These are phyloP conservation scores for Agelas oroides DNA, from an alignment of 37 sponge, comb jelly and placozoan genomes.

Conservation along the genomic window DNA sequence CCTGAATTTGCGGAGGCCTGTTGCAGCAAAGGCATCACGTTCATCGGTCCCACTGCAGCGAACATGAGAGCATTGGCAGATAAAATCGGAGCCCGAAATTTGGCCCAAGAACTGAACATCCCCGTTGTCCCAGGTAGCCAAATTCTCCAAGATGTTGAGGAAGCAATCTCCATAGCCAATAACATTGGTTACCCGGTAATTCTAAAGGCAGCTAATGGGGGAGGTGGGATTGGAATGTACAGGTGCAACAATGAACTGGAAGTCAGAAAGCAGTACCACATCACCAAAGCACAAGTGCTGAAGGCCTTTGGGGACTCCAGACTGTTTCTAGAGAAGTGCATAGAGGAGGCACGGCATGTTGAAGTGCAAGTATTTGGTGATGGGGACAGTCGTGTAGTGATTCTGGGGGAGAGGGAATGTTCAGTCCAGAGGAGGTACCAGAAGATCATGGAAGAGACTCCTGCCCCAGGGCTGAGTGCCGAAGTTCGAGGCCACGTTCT, in stretches of 20 bases:
- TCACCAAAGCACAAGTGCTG: background rate
- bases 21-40: background rate
- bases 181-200: background rate
- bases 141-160: background rate
- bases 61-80: constrained; percentile 3
- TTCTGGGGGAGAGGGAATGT: background rate
- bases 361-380: constrained; percentile 2
- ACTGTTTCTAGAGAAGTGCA: background rate
- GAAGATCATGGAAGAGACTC: background rate
- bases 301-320: background rate
- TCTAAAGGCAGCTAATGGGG: background rate
- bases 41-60: constrained; percentile 10
- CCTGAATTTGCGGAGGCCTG: background rate
- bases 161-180: background rate
- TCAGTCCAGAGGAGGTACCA: background rate
- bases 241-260: background rate
- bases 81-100: background rate
- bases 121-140: background rate
- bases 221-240: background rate
- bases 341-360: background rate
- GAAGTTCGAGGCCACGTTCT: no score
- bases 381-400: background rate
- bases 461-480: background rate
- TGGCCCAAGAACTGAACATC: background rate
- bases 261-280: background rate